Evolutionary conservation across 2,888 invertebrate genomes (phyloP), one percentile per base, ranked within the genome.

Genomic region (Erebia ligea): DNA sequence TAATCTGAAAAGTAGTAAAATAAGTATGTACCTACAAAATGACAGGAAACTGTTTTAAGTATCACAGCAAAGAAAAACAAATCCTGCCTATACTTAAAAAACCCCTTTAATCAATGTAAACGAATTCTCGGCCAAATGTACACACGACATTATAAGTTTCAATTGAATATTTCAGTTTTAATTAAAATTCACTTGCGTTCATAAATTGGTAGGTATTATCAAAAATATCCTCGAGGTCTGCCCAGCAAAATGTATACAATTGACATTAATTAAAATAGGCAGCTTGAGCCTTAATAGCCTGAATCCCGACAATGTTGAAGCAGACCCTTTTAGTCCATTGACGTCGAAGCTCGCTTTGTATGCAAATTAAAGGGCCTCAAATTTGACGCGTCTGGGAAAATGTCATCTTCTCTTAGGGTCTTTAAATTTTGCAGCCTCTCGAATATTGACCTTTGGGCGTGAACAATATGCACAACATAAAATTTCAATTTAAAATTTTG

Each of bases 311-410:
- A 73, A 70, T 48, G 66, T 68, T 69, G 62, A 68, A 72, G 54
- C 69, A 75, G 79, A 79, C 84, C 81, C 82, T 82, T 84, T 83
- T 81, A 80, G 81, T 81, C 81, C 81, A 86, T 87, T 84, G 86
- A 86, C 84, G 87, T 80, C 79, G 80, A 80, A 80, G 76, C 79
- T 80, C 83, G 86, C 84, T 90, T 86, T 89, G 86, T 89, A 91
- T 90, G 90, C 86, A 90, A 91, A 91, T 91, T 86, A 82, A 87
- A 90, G 88, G 88, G 87, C 86, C 85, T 81, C 83, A 86, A 88
- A 90, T 89, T 90, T 84, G 83, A 83, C 79, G 83, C 74, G 76
- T 75, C 73, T 72, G 72, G 72, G 75, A 74, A 76, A 77, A 75
- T 74, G 77, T 72, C 76, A 73, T 68, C 73, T 74, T 67, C 72